Base-by-base conservation (phyloP, 1,140 invertebrate genomes). In the Drosophila saltans region DNA sequence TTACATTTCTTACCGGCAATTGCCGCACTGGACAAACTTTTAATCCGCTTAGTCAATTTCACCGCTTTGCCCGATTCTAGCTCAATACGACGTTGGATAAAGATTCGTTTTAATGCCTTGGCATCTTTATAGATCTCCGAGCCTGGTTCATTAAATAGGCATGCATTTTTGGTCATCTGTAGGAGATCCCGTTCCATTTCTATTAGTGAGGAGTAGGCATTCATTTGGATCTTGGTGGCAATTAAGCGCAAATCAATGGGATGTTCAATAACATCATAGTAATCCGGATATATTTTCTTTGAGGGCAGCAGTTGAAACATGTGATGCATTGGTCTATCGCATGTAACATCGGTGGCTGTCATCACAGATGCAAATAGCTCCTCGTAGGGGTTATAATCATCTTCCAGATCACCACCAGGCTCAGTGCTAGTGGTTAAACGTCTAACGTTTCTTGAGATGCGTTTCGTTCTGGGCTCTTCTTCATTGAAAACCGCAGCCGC, bases 61-160 rank as follows among this genome's bases (percentile, higher is more conserved):
- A 83, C 80, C 1, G 33, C 33, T 61, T 93, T 93, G 24, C 93
- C 93, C 9, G 72, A 74, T 55, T 93, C 93, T 24, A 92, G 72
- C 10, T 93, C 93, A 11, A 93, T 91, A 41, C 93, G 94, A 60
- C 92, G 93, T 24, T 93, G 92, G n/a, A 93, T 93, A 55, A 93
- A 91, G 9, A 96, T 95, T 92, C 97, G 98, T 86, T 97, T 97
- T 52, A 99, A 92, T 10, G 96, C 93, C 91, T 98, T 98, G 0
- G 98, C 98, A 93, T 99, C 97, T 93, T 98, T 99, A 90, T 99
- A 99, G 78, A 99, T 99, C 91, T 96, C 95, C 2, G 98, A 99
- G 0, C 98, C 97, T 0, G 98, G 97, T 91, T 99, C 98, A 92
- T 99, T 99, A 90, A 99, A 99, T 4, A 95, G 94, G 90, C 98